Evolutionary conservation across 1,140 invertebrate genomes (phyloP).

Genomic region (Drosophila sechellia): DNA sequence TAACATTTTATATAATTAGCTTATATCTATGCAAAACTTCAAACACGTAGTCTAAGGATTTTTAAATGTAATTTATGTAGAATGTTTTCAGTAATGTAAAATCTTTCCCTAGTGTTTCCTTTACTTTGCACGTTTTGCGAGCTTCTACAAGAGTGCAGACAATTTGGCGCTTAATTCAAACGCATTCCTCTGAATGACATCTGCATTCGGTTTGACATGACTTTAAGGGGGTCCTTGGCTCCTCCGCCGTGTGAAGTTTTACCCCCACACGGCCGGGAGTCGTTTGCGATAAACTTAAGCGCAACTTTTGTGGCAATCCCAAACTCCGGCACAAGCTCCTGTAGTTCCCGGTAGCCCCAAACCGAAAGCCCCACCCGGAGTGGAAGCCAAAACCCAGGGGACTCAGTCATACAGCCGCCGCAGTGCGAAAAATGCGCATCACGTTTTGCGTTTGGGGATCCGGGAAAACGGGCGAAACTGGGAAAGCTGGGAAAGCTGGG

Average conservation of each 20-base stretch:
- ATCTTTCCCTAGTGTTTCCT: constrained; percentile 1
- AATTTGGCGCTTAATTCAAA: constrained; percentile 65
- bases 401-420: constrained; percentile 33
- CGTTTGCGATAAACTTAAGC: constrained; percentile 66
- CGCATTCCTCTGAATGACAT: constrained; percentile 66
- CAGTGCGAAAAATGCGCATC: constrained; percentile 81
- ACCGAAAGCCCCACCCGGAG: constrained; percentile 14
- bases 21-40: not conserved
- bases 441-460: constrained; percentile 68
- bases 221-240: constrained; percentile 47
- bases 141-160: constrained; percentile 34
- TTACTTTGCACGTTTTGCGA: constrained; percentile 45
- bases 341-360: constrained; percentile 17
- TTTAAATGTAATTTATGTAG: no score
- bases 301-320: constrained; percentile 64
- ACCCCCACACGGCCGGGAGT: constrained; percentile 16
- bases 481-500: constrained; percentile 5
- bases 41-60: no score
- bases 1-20: not conserved
- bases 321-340: constrained; percentile 20
- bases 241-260: constrained; percentile 19
- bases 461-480: not conserved
- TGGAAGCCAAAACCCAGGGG: constrained; percentile 22
- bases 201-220: constrained; percentile 43
- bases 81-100: not conserved